phyloP scores from a whole-genome alignment of 1,140 invertebrate genomes.

The Geopemphigus sp. region DNA sequence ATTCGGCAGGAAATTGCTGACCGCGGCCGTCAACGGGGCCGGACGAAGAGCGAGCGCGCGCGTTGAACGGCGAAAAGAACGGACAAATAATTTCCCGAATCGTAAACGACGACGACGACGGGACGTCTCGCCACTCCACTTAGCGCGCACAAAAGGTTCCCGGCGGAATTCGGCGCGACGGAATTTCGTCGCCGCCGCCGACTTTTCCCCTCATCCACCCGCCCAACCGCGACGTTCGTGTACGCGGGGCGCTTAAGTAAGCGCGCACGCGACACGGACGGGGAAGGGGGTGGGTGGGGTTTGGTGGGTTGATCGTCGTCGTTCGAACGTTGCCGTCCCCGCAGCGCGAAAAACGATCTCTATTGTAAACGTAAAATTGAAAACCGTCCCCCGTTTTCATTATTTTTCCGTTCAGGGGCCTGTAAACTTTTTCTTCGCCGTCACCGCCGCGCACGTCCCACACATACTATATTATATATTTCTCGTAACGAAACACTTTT shows the following conservation, averaged over 20 bases:
- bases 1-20: neutral
- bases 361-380: slow-evolving; percentile 44
- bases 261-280: too few relatives aligned
- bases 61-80: neutral
- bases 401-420: neutral
- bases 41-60: too few relatives aligned
- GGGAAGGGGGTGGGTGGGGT: too few relatives aligned
- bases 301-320: too few relatives aligned
- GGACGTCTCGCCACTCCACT: slow-evolving; percentile 26
- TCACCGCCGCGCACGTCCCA: neutral
- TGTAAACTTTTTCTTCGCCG: slow-evolving; percentile 33
- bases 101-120: slow-evolving; percentile 21
- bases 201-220: neutral
- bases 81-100: slow-evolving; percentile 27
- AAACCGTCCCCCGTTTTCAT: neutral
- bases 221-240: neutral
- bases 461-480: neutral
- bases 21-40: neutral
- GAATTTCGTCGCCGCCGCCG: slow-evolving; percentile 6
- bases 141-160: slow-evolving; percentile 32
- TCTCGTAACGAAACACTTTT: neutral
- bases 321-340: neutral
- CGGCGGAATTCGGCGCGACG: slow-evolving; percentile 8
- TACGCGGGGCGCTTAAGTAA: too few relatives aligned
- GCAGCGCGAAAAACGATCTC: slow-evolving; percentile 45